A percentile compares a stretch with the other conserved stretches of the same genome.
These are phyloP conservation scores for Heterotis niloticus DNA, from an alignment of 2,113 vertebrate species.

Conservation along the genomic window DNA sequence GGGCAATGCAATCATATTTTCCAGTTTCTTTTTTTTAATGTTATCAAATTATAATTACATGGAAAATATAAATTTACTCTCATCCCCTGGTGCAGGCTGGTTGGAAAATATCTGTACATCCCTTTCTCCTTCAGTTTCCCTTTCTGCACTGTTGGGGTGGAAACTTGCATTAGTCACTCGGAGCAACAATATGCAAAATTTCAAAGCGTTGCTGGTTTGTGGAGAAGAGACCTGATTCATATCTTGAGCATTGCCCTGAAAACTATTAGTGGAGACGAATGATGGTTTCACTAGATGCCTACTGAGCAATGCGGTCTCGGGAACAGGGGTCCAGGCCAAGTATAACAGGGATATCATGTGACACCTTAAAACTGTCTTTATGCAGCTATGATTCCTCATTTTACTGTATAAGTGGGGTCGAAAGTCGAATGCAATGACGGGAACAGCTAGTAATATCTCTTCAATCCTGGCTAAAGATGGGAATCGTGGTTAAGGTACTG, in stretches of 20 bases:
- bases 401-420: background rate
- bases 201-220: background rate
- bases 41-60: conserved; percentile 8
- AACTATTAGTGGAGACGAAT: background rate
- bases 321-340: background rate
- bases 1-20: background rate
- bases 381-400: background rate
- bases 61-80: background rate
- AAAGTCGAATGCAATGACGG: background rate
- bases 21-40: too few species aligned
- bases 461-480: background rate
- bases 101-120: background rate
- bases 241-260: background rate
- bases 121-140: background rate
- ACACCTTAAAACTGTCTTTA: background rate
- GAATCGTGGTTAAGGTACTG: background rate
- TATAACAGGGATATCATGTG: background rate
- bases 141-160: background rate
- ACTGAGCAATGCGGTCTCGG: background rate
- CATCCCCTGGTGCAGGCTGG: background rate
- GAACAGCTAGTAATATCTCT: background rate
- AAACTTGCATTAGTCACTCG: background rate
- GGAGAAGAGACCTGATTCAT: background rate
- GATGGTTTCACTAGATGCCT: background rate
- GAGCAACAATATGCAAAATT: background rate